Base-by-base conservation (phyloP, 2,113 vertebrate genomes). In the Cynopterus brachyotis region DNA sequence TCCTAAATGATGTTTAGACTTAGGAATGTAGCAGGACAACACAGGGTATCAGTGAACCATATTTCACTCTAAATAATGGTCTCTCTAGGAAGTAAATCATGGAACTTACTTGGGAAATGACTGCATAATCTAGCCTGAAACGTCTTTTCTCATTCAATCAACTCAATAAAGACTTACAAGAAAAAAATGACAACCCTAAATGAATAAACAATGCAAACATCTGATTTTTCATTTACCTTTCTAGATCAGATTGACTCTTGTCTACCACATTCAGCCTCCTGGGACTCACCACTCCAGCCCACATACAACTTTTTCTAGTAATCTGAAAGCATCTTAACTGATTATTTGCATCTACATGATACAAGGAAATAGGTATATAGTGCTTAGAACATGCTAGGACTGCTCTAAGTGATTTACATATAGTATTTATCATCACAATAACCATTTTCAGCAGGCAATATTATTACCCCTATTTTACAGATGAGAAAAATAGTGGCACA, bases 241-340 rank as follows among this genome's bases (percentile, higher is more conserved):
- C 60, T 72, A 79, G 15, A 86, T n/a, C 13, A n/a, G 3, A 55
- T 12, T 37, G 35, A 78, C 26, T 67, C n/a, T 28, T 32, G 9
- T 5, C 35, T 32, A 47, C 11, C 9, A 26, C 50, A 50, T 79
- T 13, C 17, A 70, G 37, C 13, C 5, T 82, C 60, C 1, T 10
- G 8, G 1, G 5, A 16, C 2, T 42, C 30, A 22, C 10, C 57
- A 45, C 28, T 70, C 32, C 45, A 30, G 17, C 24, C 9, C 28
- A 66, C 1, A 22, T 9, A 7, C 17, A 94, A 62, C 90, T 73
- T 97, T 95, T 96, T 88, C 42, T 82, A 94, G 91, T 86, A 96
- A 97, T 37, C 75, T 83, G 87, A 50, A 91, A 78, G 22, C 4
- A 24, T 9, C 30, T 9, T 30, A 19, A 28, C 30, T 53, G 79